Evolutionary conservation across 2,797 vertebrate genomes (phyloP).

Genomic region (Brachyrhaphis roseni): DNA sequence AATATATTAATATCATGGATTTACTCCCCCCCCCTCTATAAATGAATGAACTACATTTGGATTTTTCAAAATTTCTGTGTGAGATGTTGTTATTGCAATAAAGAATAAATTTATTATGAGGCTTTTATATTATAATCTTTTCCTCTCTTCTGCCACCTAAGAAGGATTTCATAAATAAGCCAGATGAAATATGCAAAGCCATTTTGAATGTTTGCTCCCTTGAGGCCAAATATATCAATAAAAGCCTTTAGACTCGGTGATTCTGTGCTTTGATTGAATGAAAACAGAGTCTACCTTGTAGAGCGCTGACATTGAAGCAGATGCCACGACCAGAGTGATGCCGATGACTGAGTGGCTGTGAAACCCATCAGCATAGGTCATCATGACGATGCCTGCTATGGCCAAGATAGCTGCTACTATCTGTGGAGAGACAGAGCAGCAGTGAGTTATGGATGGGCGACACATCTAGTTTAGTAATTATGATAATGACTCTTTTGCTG

Average conservation of each 20-base stretch:
- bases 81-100: not conserved
- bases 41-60: not conserved
- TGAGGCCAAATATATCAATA: constrained; percentile 11
- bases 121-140: constrained; percentile 9
- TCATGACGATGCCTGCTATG: constrained; percentile 98
- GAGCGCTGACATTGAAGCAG: constrained; percentile 94
- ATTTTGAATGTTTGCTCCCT: constrained; percentile 10
- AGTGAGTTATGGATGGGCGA: constrained; percentile 46
- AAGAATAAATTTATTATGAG: not conserved
- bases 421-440: constrained; percentile 70
- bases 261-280: not conserved
- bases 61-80: not conserved
- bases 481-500: constrained; percentile 31
- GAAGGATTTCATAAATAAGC: constrained; percentile 36
- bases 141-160: constrained; percentile 35
- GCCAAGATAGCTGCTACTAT: constrained; percentile 98
- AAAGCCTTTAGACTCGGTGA: not conserved
- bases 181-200: not conserved
- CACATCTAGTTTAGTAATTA: constrained; percentile 49
- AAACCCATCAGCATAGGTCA: constrained; percentile 97
- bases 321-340: constrained; percentile 93
- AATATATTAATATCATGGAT: not conserved
- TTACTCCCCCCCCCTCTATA: too few relatives aligned
- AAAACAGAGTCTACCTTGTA: constrained; percentile 86
- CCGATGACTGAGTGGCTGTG: constrained; percentile 97